Percentiles rank a stretch among this genome's conserved stretches.
These are phyloP conservation scores for Drosophila birchii DNA, from an alignment of 2,888 invertebrate species.

Conservation along the genomic window DNA sequence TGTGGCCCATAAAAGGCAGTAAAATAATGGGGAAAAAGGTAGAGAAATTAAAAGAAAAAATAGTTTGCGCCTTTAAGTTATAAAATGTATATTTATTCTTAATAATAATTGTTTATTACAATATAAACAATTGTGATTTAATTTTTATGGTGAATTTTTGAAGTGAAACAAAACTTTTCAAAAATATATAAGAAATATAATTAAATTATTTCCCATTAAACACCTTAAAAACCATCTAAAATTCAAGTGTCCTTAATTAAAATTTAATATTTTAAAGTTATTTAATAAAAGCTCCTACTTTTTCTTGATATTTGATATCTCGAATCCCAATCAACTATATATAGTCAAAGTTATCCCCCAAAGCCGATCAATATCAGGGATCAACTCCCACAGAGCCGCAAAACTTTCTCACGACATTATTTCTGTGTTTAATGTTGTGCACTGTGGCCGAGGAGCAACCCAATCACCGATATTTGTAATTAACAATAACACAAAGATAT, in stretches of 20 bases:
- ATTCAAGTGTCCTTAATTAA: background rate
- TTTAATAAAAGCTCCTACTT: no score
- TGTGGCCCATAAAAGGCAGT: conserved; percentile 15
- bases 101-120: no score
- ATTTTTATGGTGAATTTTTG: background rate
- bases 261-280: background rate
- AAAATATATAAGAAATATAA: background rate
- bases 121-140: background rate
- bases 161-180: no score
- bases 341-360: background rate
- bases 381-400: conserved; percentile 11
- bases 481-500: conserved; percentile 56
- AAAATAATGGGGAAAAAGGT: background rate
- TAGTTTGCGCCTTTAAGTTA: background rate
- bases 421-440: conserved; percentile 37
- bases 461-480: conserved; percentile 78
- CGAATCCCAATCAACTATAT: background rate
- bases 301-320: background rate
- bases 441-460: conserved; percentile 61
- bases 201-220: background rate
- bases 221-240: background rate
- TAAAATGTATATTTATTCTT: background rate
- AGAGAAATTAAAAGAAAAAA: background rate
- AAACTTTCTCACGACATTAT: conserved; percentile 73
- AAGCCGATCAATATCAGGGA: background rate